Evolutionary conservation across 2,888 invertebrate species (phyloP), one percentile per base, ranked within the genome.

Genomic region (Drosophila emarginata): DNA sequence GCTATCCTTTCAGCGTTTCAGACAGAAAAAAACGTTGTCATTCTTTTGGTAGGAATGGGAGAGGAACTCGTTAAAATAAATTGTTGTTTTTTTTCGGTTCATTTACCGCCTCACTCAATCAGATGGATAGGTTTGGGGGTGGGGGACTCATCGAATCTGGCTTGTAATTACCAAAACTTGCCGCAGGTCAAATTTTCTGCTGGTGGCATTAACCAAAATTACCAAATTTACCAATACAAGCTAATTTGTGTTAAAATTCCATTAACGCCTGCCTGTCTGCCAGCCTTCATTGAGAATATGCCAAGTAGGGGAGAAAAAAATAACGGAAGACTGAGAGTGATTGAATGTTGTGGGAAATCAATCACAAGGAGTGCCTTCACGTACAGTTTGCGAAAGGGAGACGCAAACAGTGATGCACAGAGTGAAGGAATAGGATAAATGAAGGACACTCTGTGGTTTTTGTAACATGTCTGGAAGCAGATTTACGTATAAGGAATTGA

Each of bases 181-280:
- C 83, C 80, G 39, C 67, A 58, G 82, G 80, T 72, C 76, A 77
- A 68, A 18, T 67, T 57, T 66, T 64, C 39, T 23, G 61, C 32
- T 21, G 3, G 40, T 14, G 26, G 40, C 14, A 23, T 37, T 36
- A 26, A 14, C 37, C 32, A 74, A 61, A 70, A 80, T 79, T 72
- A 61, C 59, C 77, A 72, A 75, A 82, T 59, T 72, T 80, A 71
- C 70, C 32, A 78, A 78, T 71, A 69, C 82, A 82, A 65, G 56
- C 83, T 83, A 81, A 81, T 83, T 81, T 80, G 80, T 74, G 78
- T 67, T 78, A 52, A 77, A 82, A 82, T 81, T 78, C 73, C 79
- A 81, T 78, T 77, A 75, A 68, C 79, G 40, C 52, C 67, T 15
- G 14, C 51, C 64, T 39, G 32, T 32, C 32, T 32, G 32, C 32